Base-by-base conservation (phyloP, 2,113 vertebrate species). In the Rallus limicola region DNA sequence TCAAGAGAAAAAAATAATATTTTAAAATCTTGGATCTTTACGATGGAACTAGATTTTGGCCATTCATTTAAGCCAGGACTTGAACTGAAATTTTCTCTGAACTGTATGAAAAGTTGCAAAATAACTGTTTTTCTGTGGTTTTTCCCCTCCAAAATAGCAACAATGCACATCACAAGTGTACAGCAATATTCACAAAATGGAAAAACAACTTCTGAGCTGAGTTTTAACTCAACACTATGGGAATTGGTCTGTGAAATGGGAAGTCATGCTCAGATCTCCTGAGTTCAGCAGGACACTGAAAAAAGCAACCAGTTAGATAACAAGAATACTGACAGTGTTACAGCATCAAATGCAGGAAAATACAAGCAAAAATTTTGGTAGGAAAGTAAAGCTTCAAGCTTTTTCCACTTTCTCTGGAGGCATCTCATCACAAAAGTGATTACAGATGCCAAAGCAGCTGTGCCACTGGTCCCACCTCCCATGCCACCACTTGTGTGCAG, bases 331-430 rank as follows among this genome's bases (percentile, higher is more conserved):
- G 10, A 84, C 26, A 55, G 7, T 4, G 25, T 33, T 50, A 58
- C 4, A 62, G 33, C 34, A 77, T 17, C 2, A 2, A 90, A 63
- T 5, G 29, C 25, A 52, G 38, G 25, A 52, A 76, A 90, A 91
- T 11, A 21, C 0, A 0, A 85, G 84, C 7, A 33, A 48, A 72
- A n/a, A 13, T 33, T 40, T 2, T 33, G 23, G n/a, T 82, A 72
- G 53, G 38, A n/a, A 85, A 82, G 50, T 46, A 85, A 92, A 92
- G 26, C 13, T 34, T 74, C n/a, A 59, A 42, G 26, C 17, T 74
- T 63, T 34, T 84, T 15, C n/a, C 28, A 10, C 31, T 25, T 85
- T n/a, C 70, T 65, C 24, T 77, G 55, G 42, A 72, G 17, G 33
- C 20, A 94, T 16, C 42, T 67, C 68, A 12, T 55, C 74, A 28